These are phyloP conservation scores for Tiliqua scincoides DNA, from an alignment of 2,113 vertebrate genomes.

Conservation along the genomic window DNA sequence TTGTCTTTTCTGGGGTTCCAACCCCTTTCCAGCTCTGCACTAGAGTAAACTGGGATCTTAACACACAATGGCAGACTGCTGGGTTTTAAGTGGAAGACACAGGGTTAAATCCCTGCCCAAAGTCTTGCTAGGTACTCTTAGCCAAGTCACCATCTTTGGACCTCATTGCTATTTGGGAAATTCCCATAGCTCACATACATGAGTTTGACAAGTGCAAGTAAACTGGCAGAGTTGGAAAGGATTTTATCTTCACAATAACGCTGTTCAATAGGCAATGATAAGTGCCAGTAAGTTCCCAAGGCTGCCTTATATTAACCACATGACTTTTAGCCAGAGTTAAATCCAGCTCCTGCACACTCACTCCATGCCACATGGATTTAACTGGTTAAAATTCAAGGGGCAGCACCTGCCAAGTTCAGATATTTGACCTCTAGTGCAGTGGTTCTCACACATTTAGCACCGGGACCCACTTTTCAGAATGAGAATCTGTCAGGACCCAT, in stretches of 20 bases:
- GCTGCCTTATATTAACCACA: too few species aligned
- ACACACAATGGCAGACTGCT: background rate
- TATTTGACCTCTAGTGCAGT: too few species aligned
- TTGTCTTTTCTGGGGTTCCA: background rate
- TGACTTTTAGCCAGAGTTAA: too few species aligned
- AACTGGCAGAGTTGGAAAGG: background rate
- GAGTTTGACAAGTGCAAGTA: background rate
- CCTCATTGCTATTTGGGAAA: background rate
- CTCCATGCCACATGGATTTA: too few species aligned
- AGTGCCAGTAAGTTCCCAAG: background rate
- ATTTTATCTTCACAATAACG: background rate
- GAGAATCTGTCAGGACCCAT: too few species aligned
- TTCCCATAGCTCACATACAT: background rate
- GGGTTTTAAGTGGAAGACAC: background rate
- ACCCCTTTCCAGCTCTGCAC: background rate
- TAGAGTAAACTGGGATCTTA: background rate
- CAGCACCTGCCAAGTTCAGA: too few species aligned
- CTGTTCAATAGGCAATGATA: background rate
- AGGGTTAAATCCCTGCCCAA: background rate
- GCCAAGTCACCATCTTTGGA: background rate
- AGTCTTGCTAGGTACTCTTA: background rate
- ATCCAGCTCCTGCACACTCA: too few species aligned
- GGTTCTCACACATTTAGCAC: too few species aligned
- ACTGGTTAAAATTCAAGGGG: too few species aligned
- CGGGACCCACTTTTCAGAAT: too few species aligned